Evolutionary conservation across 2,888 invertebrate genomes (phyloP).

Genomic region (Andrena dorsata): DNA sequence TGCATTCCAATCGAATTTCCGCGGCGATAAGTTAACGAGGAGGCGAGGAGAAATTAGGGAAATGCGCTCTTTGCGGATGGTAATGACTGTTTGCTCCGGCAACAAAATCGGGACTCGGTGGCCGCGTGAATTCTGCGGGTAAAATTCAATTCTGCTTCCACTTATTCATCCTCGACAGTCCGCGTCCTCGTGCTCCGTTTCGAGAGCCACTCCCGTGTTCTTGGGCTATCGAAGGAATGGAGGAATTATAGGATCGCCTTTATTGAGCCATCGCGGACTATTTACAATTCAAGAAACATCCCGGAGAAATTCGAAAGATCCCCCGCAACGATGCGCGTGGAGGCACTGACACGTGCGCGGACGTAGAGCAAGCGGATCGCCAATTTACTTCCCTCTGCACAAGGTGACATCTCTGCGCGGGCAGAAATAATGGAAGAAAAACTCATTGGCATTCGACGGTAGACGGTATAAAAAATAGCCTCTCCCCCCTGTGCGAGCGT

Average conservation of each 20-base stretch:
- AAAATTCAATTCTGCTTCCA: conserved; percentile 36
- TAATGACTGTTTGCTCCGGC: conserved; percentile 74
- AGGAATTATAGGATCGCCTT: too few species aligned
- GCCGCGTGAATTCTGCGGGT: conserved; percentile 8
- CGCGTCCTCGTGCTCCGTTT: conserved; percentile 15
- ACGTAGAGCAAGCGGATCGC: background rate
- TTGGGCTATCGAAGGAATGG: background rate
- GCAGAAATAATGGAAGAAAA: conserved; percentile 39
- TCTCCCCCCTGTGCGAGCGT: conserved; percentile 65
- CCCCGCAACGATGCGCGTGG: background rate
- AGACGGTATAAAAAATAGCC: conserved; percentile 75
- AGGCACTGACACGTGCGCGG: background rate
- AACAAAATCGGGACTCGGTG: conserved; percentile 36
- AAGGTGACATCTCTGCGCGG: conserved; percentile 8
- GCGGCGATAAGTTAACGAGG: conserved; percentile 54
- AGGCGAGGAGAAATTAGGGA: conserved; percentile 72
- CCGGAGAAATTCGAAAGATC: background rate
- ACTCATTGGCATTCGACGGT: conserved; percentile 77
- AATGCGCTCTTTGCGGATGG: conserved; percentile 69
- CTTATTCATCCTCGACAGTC: conserved; percentile 29
- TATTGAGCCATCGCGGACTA: too few species aligned
- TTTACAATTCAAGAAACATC: too few species aligned
- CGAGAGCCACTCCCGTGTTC: background rate
- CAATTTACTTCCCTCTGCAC: background rate
- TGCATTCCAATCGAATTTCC: conserved; percentile 57